Evolutionary conservation across 1,140 invertebrate genomes (phyloP).

Genomic region (Rhagoletis pomonella): DNA sequence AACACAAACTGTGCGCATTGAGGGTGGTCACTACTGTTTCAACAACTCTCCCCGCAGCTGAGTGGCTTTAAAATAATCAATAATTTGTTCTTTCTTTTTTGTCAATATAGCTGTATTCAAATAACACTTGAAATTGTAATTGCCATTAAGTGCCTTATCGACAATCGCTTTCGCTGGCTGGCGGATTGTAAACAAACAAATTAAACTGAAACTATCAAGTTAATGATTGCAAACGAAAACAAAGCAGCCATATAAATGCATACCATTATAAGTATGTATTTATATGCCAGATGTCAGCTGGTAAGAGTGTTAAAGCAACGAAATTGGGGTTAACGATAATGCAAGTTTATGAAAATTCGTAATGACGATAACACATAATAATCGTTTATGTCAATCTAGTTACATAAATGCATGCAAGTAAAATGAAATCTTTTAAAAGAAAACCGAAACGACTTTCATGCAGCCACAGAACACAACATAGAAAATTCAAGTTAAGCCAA

Average conservation of each 20-base stretch:
- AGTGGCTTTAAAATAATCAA: slow-evolving; percentile 17
- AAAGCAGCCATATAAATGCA: background rate
- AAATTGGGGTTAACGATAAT: no score
- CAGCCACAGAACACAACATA: no score
- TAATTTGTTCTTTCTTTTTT: background rate
- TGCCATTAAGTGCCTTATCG: slow-evolving; percentile 35
- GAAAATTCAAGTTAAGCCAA: no score
- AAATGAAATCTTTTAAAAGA: no score
- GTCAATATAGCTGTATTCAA: background rate
- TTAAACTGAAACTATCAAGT: slow-evolving; percentile 36
- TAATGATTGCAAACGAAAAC: slow-evolving; percentile 21
- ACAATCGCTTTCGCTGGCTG: background rate
- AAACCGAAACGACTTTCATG: no score
- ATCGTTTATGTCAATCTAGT: no score
- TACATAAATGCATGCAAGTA: no score
- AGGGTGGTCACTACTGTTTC: background rate
- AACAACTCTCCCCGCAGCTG: background rate
- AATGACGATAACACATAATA: no score
- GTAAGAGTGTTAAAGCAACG: no score
- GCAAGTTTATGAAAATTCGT: no score
- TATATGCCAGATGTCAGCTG: no score
- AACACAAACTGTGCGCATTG: background rate
- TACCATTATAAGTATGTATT: no score
- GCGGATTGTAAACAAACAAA: slow-evolving; percentile 28
- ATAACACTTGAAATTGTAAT: background rate